A percentile compares a stretch with the other conserved stretches of the same genome.
Evolutionary conservation across 2,888 invertebrate genomes (phyloP).

Genomic region (Lapara coniferarum): DNA sequence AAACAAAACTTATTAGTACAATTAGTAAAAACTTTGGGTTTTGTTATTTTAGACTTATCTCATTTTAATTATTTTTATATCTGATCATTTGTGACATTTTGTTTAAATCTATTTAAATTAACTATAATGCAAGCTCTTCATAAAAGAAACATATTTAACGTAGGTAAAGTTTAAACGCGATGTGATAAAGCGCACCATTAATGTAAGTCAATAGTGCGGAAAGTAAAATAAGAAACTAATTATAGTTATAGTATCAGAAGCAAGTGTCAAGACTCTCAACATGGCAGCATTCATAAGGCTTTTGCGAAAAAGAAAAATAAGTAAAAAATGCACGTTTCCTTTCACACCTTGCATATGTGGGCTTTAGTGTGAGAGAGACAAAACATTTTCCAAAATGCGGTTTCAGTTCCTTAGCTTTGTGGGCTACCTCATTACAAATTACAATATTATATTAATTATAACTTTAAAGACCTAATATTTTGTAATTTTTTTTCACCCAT

Average conservation of each 20-base stretch:
- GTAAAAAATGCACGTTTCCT: slow-evolving; percentile 57
- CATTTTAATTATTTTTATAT: too few species aligned
- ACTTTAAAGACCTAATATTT: neutral
- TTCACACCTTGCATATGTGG: slow-evolving; percentile 52
- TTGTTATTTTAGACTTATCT: too few species aligned
- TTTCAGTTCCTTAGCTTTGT: slow-evolving; percentile 42
- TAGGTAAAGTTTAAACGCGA: neutral
- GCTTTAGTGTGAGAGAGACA: slow-evolving; percentile 37
- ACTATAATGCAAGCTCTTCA: neutral
- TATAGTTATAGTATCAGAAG: neutral
- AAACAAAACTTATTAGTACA: too few species aligned
- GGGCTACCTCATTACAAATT: slow-evolving; percentile 37
- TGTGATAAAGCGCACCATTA: neutral
- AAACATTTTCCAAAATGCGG: slow-evolving; percentile 42
- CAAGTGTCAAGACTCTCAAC: slow-evolving; percentile 58
- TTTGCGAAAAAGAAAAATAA: slow-evolving; percentile 45
- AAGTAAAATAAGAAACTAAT: neutral
- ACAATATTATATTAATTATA: slow-evolving; percentile 33
- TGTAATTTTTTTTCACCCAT: too few species aligned
- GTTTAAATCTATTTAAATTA: neutral
- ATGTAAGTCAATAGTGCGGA: neutral
- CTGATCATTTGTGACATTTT: too few species aligned
- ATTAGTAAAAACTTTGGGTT: too few species aligned
- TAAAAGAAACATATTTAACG: neutral
- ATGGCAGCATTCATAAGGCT: slow-evolving; percentile 41